Evolutionary conservation across 64 coral and sea anemone genomes (phyloP).

Genomic region (Porites lutea): DNA sequence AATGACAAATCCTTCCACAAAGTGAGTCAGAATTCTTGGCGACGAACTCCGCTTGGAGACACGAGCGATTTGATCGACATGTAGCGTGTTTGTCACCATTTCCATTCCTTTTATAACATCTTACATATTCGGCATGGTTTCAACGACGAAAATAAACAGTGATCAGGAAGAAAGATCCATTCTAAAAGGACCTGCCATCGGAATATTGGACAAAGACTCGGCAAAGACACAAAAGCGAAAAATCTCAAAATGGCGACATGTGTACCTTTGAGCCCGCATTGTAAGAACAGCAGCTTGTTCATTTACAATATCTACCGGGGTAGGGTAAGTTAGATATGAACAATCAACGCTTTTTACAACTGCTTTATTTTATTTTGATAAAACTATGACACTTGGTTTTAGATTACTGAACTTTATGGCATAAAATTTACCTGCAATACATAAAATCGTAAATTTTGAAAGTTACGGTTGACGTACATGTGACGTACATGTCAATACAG

Average conservation of each 20-base stretch:
- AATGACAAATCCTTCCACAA: conserved; percentile 96
- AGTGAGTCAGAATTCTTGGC: conserved; percentile 88
- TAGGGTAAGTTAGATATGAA: background rate
- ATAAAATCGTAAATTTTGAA: too few species aligned
- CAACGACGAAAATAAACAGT: background rate
- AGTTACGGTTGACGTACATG: too few species aligned
- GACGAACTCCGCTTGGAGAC: conserved; percentile 68
- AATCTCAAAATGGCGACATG: conserved; percentile 52
- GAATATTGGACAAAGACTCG: conserved; percentile 12
- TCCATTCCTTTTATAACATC: conserved; percentile 75
- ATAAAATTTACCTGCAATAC: too few species aligned
- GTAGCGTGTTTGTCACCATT: conserved; percentile 78
- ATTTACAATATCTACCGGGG: background rate
- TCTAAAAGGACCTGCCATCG: background rate
- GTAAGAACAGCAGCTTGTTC: background rate
- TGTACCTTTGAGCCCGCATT: conserved; percentile 6
- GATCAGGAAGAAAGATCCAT: background rate
- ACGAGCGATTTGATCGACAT: conserved; percentile 53
- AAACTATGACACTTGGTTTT: too few species aligned
- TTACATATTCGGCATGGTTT: conserved; percentile 9
- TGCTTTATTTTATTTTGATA: too few species aligned
- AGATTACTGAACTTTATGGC: too few species aligned
- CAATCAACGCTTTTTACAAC: too few species aligned
- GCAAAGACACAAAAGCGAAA: background rate
- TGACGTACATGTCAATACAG: too few species aligned